These are phyloP conservation scores for Habroteleia sp. DNA, from an alignment of 2,888 invertebrate species.

Conservation along the genomic window DNA sequence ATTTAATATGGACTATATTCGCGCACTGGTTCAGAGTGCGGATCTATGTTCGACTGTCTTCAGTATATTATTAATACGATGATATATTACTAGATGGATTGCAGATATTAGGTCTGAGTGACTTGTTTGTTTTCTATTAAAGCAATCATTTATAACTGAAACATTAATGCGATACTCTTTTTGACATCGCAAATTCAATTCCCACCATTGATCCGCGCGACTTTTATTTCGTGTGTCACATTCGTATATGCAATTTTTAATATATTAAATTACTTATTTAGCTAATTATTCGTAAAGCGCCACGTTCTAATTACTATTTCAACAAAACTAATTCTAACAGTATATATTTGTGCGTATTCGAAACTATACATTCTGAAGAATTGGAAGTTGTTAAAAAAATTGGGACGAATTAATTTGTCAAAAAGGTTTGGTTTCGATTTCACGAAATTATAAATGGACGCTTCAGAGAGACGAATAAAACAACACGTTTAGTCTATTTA, in stretches of 20 bases:
- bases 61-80: constrained; percentile 44
- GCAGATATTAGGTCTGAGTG: constrained; percentile 34
- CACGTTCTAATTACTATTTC: constrained; percentile 26
- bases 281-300: neutral
- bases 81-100: constrained; percentile 53
- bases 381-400: too few relatives aligned
- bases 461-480: constrained; percentile 38
- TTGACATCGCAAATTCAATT: constrained; percentile 13
- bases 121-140: constrained; percentile 31
- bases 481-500: constrained; percentile 36
- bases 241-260: too few relatives aligned
- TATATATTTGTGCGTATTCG: too few relatives aligned
- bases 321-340: constrained; percentile 13
- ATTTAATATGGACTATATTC: constrained; percentile 30
- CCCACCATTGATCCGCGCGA: constrained; percentile 8
- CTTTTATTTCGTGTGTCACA: constrained; percentile 1
- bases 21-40: constrained; percentile 35
- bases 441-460: constrained; percentile 12
- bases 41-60: constrained; percentile 52
- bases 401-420: too few relatives aligned
- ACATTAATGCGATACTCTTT: constrained; percentile 16
- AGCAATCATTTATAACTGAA: constrained; percentile 43
- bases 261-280: too few relatives aligned
- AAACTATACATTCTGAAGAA: neutral
- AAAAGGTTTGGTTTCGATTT: neutral